Percentiles rank a stretch among this genome's conserved stretches.
These are phyloP conservation scores for Phallusia fumigata DNA, from an alignment of 23 tunicate genomes.

Conservation along the genomic window DNA sequence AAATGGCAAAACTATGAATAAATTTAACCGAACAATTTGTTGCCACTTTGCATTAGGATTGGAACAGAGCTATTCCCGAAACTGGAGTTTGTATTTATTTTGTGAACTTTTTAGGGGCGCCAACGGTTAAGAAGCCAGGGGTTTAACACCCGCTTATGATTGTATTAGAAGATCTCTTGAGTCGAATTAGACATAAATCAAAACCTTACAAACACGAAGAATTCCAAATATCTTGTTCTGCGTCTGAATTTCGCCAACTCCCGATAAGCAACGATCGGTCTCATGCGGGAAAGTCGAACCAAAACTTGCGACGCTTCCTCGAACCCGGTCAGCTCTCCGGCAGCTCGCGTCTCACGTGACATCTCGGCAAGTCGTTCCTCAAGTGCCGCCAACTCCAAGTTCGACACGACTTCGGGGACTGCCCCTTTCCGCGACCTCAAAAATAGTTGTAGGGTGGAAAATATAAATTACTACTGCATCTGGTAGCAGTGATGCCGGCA, in stretches of 20 bases:
- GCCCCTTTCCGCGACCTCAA: constrained; percentile 16
- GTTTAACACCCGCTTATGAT: no score
- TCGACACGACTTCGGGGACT: constrained; percentile 22
- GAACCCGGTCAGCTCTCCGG: constrained; percentile 72
- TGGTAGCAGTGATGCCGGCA: no score
- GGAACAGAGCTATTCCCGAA: background rate
- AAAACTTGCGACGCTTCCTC: constrained; percentile 68
- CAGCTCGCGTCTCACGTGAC: constrained; percentile 44
- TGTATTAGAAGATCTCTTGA: no score
- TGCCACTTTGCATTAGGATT: background rate
- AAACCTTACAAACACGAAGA: constrained; percentile 69
- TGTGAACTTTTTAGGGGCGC: background rate
- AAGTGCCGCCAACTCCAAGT: constrained; percentile 65
- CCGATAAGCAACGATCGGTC: constrained; percentile 64
- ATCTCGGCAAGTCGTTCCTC: constrained; percentile 81
- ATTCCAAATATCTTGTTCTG: constrained; percentile 78
- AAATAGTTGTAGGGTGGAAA: no score
- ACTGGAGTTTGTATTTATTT: no score
- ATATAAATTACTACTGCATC: no score
- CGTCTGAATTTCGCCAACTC: constrained; percentile 77
- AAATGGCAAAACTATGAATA: no score
- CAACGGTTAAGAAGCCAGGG: no score
- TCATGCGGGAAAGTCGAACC: constrained; percentile 48
- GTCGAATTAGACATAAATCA: background rate
- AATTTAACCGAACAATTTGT: no score